Evolutionary conservation across 2,888 invertebrate genomes (phyloP).

Genomic region (Pristionchus exspectatus): DNA sequence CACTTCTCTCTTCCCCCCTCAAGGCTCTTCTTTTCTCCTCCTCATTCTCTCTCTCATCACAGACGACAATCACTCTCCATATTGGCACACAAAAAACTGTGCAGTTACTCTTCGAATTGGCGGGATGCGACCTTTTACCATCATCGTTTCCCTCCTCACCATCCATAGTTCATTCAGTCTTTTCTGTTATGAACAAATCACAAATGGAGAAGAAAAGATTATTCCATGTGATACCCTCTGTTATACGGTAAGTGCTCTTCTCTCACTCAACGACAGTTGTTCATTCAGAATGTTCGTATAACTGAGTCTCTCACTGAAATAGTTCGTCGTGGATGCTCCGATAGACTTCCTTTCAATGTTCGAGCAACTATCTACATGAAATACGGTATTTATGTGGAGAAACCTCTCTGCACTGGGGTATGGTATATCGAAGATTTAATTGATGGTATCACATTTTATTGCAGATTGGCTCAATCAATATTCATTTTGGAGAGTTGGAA

Average conservation of each 20-base stretch:
- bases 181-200: not conserved
- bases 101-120: not conserved
- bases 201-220: constrained; percentile 5
- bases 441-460: not conserved
- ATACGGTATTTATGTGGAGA: not conserved
- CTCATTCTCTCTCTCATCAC: not conserved
- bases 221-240: not conserved
- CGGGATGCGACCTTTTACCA: not conserved
- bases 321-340: constrained; percentile 1
- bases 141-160: not conserved
- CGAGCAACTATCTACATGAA: not conserved
- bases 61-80: not conserved
- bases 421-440: not conserved
- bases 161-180: not conserved
- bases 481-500: not conserved
- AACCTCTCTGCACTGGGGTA: constrained; percentile 16
- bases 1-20: constrained; percentile 6
- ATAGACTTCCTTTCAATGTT: not conserved
- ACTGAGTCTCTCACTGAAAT: not conserved
- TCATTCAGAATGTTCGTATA: constrained; percentile 12
- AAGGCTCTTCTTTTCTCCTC: constrained; percentile 9
- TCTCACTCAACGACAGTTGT: not conserved
- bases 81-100: not conserved
- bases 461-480: constrained; percentile 15
- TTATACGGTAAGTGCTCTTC: not conserved